Base-by-base conservation (phyloP, 2,797 vertebrate species). In the Karalla daura region DNA sequence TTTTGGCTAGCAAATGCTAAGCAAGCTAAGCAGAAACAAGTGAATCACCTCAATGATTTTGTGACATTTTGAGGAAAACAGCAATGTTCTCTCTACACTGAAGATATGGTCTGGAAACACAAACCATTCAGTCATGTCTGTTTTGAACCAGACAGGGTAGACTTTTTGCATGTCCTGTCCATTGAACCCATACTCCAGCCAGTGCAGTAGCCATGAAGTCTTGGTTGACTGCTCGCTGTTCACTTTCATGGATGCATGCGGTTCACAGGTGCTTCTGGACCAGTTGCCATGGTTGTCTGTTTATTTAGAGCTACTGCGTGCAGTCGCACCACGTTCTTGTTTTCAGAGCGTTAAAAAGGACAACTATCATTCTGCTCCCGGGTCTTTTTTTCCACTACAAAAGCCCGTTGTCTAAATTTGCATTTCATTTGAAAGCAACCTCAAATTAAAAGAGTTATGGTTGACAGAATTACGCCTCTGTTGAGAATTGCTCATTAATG, bases 401-500 rank as follows among this genome's bases (percentile, higher is more conserved):
- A 61, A 45, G 4, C 43, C n/a, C 10, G 46, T 27, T 70, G 44
- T 67, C 21, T 47, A 52, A 27, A 71, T 76, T 36, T 53, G 62
- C 51, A 59, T 67, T 73, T 56, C 15, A 43, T 54, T 44, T 67
- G 35, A 35, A 75, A 80, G 37, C 27, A 44, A 50, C 49, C 50
- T 53, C 9, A 9, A 44, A 62, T 60, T 50, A 27, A 50, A 37
- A 11, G 18, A 39, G 7, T 55, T 56, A 46, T 33, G 23, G 33
- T 40, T 72, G 28, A 32, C 66, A 41, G 33, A 33, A 43, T 55
- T 53, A 37, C 6, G 1, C n/a, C 45, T 61, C 20, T 41, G 40
- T 46, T 53, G 55, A 54, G 20, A 44, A 60, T 70, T 13, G 44
- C 35, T 74, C 49, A 71, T 76, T 74, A 25, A 76, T 56, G 18